A percentile compares a stretch with the other conserved stretches of the same genome.
These are phyloP conservation scores for Scolopax bukidnonensis DNA, from an alignment of 2,797 vertebrate genomes.

Conservation along the genomic window DNA sequence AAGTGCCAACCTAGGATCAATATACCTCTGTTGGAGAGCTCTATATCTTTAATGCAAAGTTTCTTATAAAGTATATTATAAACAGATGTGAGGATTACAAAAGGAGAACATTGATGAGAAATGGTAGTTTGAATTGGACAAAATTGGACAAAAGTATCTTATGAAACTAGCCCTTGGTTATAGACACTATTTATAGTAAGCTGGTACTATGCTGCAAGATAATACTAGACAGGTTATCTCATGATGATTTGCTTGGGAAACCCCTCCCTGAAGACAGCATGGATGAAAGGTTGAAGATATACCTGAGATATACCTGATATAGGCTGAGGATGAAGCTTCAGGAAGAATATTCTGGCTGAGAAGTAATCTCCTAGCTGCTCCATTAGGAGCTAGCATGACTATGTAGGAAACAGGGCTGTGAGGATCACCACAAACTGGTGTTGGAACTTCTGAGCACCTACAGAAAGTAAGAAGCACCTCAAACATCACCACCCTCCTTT, in stretches of 20 bases:
- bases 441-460: neutral
- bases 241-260: neutral
- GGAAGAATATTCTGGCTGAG: neutral
- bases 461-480: neutral
- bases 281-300: neutral
- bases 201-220: neutral
- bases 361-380: neutral
- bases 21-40: neutral
- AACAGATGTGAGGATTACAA: neutral
- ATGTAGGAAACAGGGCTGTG: neutral
- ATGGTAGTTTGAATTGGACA: neutral
- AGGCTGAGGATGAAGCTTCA: neutral
- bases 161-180: neutral
- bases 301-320: no score
- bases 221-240: neutral
- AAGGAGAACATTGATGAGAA: neutral
- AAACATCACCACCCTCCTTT: neutral
- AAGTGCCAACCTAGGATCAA: neutral
- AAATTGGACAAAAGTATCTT: neutral
- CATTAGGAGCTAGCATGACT: neutral
- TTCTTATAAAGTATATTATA: neutral
- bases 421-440: neutral
- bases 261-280: neutral
- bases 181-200: neutral
- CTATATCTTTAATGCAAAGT: neutral